phyloP scores from a whole-genome alignment of 1,140 invertebrate species.

The Drosophila orosa region DNA sequence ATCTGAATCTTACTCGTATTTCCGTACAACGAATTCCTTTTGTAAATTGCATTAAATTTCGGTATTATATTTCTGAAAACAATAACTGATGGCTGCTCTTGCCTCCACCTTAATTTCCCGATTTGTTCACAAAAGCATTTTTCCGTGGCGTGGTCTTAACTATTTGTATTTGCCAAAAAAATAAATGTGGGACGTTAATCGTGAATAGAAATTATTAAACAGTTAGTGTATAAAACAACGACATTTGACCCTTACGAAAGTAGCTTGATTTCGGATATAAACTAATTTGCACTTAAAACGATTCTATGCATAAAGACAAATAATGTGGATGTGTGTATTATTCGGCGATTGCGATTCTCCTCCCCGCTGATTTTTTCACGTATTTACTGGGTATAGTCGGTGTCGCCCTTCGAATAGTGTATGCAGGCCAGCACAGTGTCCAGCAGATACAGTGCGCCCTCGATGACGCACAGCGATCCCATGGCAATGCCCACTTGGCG shows the following conservation, averaged over 20 bases:
- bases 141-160: slow-evolving; percentile 53
- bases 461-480: slow-evolving; percentile 90
- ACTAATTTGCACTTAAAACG: slow-evolving; percentile 78
- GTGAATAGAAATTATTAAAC: slow-evolving; percentile 24
- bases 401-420: slow-evolving; percentile 88
- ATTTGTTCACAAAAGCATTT: neutral
- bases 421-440: slow-evolving; percentile 91
- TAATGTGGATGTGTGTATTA: slow-evolving; percentile 37
- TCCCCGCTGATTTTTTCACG: slow-evolving; percentile 5
- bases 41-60: neutral
- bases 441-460: slow-evolving; percentile 90
- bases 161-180: slow-evolving; percentile 67
- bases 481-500: slow-evolving; percentile 91
- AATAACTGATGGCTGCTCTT: neutral
- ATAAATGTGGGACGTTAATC: neutral
- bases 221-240: slow-evolving; percentile 31
- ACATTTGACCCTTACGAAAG: slow-evolving; percentile 49
- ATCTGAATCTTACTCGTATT: too few relatives aligned
- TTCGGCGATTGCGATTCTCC: slow-evolving; percentile 58
- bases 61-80: neutral
- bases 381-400: slow-evolving; percentile 68
- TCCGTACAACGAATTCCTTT: neutral
- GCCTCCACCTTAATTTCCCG: neutral
- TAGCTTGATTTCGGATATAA: slow-evolving; percentile 46
- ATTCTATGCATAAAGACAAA: slow-evolving; percentile 51